A percentile compares a stretch with the other conserved stretches of the same genome.
Evolutionary conservation across 2,888 invertebrate species (phyloP).

Genomic region (Aphidius colemani): DNA sequence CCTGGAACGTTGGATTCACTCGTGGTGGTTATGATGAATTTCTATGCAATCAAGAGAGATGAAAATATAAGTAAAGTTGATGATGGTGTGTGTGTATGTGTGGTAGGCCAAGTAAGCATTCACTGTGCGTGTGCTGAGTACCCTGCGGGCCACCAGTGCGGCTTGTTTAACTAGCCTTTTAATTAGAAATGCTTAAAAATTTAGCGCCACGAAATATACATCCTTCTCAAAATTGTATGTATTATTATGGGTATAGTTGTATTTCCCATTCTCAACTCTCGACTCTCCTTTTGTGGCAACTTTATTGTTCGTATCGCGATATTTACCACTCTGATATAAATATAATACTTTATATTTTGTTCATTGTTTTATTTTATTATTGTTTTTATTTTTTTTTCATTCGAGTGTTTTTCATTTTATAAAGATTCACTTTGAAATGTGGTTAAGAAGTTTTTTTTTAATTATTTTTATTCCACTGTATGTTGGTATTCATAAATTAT

Average conservation of each 20-base stretch:
- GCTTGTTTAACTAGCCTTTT: conserved; percentile 62
- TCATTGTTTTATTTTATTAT: conserved; percentile 1
- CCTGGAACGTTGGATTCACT: conserved; percentile 26
- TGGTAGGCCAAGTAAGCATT: conserved; percentile 40
- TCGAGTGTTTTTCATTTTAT: conserved; percentile 6
- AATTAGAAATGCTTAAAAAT: conserved; percentile 62
- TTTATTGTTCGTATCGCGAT: conserved; percentile 18
- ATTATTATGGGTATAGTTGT: conserved; percentile 27
- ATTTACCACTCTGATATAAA: conserved; percentile 18
- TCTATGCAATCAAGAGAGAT: conserved; percentile 10
- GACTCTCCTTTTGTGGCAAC: conserved; percentile 1
- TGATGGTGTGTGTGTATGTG: neutral
- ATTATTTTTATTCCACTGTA: neutral
- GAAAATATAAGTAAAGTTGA: conserved; percentile 18
- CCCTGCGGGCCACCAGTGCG: conserved; percentile 49
- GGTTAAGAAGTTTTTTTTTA: conserved; percentile 22
- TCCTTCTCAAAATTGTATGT: conserved; percentile 52
- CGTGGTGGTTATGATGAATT: conserved; percentile 28
- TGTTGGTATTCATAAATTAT: too few species aligned
- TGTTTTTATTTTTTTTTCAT: neutral
- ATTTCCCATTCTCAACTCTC: conserved; percentile 11
- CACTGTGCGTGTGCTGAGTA: conserved; percentile 20
- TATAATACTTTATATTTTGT: neutral
- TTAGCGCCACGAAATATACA: conserved; percentile 56
- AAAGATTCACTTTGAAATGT: conserved; percentile 2